Conservation (phyloP, 1,140 invertebrate species). For the Battus philenor region DNA sequence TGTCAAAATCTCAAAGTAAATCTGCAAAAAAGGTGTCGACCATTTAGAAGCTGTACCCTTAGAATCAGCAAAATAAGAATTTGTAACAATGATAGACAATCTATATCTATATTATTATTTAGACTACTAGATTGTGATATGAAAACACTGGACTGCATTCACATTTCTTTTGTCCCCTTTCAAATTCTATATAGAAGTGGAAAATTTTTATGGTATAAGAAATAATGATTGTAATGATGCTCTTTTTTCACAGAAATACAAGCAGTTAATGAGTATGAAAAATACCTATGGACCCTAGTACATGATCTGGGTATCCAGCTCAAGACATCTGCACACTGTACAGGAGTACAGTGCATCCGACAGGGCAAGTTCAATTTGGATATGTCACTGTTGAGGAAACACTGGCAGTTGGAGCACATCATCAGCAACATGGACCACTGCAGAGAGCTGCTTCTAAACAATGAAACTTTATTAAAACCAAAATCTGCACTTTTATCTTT, state of each 20-base stretch:
- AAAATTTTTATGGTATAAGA: too few relatives aligned
- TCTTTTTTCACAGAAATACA: constrained; percentile 89
- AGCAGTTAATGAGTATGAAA: constrained; percentile 87
- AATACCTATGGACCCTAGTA: constrained; percentile 84
- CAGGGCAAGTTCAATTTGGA: constrained; percentile 89
- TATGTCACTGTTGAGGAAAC: constrained; percentile 86
- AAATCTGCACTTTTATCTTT: constrained; percentile 43
- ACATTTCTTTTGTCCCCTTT: too few relatives aligned
- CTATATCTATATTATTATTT: too few relatives aligned
- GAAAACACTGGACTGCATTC: too few relatives aligned
- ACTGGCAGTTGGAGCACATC: constrained; percentile 87
- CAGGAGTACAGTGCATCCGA: constrained; percentile 86
- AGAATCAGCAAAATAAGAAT: too few relatives aligned
- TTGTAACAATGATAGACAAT: too few relatives aligned
- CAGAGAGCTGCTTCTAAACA: constrained; percentile 70
- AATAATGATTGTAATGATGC: too few relatives aligned
- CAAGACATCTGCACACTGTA: constrained; percentile 87
- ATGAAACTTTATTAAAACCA: constrained; percentile 72
- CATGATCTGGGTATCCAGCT: constrained; percentile 88
- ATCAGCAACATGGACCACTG: constrained; percentile 82
- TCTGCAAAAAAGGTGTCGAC: too few relatives aligned
- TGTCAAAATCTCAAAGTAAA: too few relatives aligned
- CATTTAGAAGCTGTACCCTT: too few relatives aligned
- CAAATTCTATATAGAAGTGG: too few relatives aligned
- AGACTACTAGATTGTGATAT: too few relatives aligned